Evolutionary conservation across 2,888 invertebrate species (phyloP).

Genomic region (Diaperis boleti): DNA sequence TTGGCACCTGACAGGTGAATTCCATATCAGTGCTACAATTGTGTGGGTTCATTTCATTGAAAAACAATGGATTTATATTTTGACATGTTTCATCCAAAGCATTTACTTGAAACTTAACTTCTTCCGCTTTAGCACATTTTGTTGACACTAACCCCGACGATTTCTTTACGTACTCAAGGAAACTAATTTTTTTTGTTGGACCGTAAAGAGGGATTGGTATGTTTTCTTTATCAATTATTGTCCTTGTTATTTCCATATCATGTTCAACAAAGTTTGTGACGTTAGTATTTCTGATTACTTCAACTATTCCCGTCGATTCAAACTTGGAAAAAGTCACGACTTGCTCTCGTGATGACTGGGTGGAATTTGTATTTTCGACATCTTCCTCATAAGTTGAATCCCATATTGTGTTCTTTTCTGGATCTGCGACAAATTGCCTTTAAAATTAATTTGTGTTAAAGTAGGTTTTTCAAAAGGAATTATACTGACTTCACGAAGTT

Average conservation of each 20-base stretch:
- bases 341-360: conserved; percentile 36
- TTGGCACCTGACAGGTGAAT: conserved; percentile 34
- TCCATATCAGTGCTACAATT: conserved; percentile 17
- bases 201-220: background rate
- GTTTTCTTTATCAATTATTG: conserved; percentile 33
- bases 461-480: too few species aligned
- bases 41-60: background rate
- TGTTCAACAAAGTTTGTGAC: background rate
- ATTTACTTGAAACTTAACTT: too few species aligned
- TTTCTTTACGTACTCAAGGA: conserved; percentile 8
- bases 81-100: too few species aligned
- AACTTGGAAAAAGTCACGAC: background rate
- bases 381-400: conserved; percentile 59
- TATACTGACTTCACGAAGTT: conserved; percentile 56
- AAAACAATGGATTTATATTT: background rate
- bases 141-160: background rate
- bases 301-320: too few species aligned
- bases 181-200: background rate
- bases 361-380: conserved; percentile 50
- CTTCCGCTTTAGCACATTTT: too few species aligned
- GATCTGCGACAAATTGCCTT: conserved; percentile 57
- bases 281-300: too few species aligned
- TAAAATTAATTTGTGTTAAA: conserved; percentile 16
- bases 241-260: conserved; percentile 16
- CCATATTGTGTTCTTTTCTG: conserved; percentile 59